A percentile compares a stretch with the other conserved stretches of the same genome.
Evolutionary conservation across 2,113 vertebrate genomes (phyloP).

Genomic region (Alosa alosa): DNA sequence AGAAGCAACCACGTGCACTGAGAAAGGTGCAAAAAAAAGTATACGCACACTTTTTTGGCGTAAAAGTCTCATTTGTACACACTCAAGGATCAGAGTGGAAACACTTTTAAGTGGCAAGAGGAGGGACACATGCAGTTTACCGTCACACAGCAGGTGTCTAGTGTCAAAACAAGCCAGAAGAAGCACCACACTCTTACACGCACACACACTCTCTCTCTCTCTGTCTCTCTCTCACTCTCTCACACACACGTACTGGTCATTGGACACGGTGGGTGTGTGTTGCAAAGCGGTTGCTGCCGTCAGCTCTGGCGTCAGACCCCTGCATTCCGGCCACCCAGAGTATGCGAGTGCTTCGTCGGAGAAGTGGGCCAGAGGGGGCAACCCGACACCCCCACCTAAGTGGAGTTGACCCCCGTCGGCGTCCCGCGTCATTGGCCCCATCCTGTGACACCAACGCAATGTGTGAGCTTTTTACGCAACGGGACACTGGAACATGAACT

Average conservation of each 20-base stretch:
- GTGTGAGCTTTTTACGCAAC: slow-evolving; percentile 71
- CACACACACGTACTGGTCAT: slow-evolving; percentile 45
- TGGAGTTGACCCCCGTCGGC: slow-evolving; percentile 62
- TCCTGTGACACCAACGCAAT: slow-evolving; percentile 76
- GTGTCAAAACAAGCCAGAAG: slow-evolving; percentile 72
- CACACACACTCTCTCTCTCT: slow-evolving; percentile 31
- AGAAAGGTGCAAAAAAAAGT: background rate
- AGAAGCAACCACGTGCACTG: slow-evolving; percentile 9
- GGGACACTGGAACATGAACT: slow-evolving; percentile 69
- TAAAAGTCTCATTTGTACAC: background rate
- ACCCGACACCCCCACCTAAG: slow-evolving; percentile 67
- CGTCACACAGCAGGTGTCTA: slow-evolving; percentile 63
- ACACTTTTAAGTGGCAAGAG: slow-evolving; percentile 42
- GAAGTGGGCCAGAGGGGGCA: slow-evolving; percentile 65
- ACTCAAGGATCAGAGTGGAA: slow-evolving; percentile 39
- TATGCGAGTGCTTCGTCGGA: slow-evolving; percentile 64
- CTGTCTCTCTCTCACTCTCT: background rate
- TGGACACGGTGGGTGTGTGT: slow-evolving; percentile 47
- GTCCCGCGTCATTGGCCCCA: slow-evolving; percentile 66
- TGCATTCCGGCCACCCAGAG: slow-evolving; percentile 64
- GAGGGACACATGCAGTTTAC: slow-evolving; percentile 47
- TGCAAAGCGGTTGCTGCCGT: slow-evolving; percentile 62
- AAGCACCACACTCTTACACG: slow-evolving; percentile 46
- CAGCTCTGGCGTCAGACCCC: slow-evolving; percentile 64
- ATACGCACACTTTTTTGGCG: background rate